Percentiles rank a stretch among this genome's conserved stretches.
Evolutionary conservation across 2,888 invertebrate species (phyloP).

Genomic region (Flexamia atlantica): DNA sequence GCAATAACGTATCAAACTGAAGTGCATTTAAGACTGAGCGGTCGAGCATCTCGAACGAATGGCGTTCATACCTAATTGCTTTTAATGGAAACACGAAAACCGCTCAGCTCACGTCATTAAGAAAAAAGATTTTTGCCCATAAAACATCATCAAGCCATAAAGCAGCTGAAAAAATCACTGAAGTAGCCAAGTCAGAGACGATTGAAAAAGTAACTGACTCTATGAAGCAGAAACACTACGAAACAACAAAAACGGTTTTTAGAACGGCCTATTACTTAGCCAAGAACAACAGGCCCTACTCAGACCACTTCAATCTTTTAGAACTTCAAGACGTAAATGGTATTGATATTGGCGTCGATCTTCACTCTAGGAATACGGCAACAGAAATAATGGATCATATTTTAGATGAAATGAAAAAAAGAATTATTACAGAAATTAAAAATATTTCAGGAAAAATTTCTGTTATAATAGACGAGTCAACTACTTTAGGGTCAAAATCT

Average conservation of each 20-base stretch:
- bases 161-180: conserved; percentile 24
- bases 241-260: conserved; percentile 20
- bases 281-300: conserved; percentile 35
- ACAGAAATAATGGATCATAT: conserved; percentile 35
- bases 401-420: conserved; percentile 11
- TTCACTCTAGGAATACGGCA: conserved; percentile 31
- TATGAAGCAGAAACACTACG: neutral
- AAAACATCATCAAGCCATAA: conserved; percentile 17
- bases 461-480: conserved; percentile 38
- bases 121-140: conserved; percentile 4
- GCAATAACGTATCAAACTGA: conserved; percentile 13
- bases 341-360: conserved; percentile 35
- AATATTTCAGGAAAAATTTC: conserved; percentile 37
- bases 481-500: conserved; percentile 35
- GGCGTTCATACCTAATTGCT: neutral
- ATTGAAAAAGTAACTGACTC: too few species aligned
- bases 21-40: conserved; percentile 25
- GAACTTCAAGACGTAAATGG: conserved; percentile 24
- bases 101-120: conserved; percentile 21
- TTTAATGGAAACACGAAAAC: conserved; percentile 12
- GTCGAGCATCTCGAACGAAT: conserved; percentile 10
- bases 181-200: too few species aligned
- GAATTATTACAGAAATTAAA: conserved; percentile 26
- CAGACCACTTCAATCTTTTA: conserved; percentile 24
- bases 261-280: too few species aligned